These are phyloP conservation scores for Bombus consobrinus DNA, from an alignment of 1,140 invertebrate genomes.

Conservation along the genomic window DNA sequence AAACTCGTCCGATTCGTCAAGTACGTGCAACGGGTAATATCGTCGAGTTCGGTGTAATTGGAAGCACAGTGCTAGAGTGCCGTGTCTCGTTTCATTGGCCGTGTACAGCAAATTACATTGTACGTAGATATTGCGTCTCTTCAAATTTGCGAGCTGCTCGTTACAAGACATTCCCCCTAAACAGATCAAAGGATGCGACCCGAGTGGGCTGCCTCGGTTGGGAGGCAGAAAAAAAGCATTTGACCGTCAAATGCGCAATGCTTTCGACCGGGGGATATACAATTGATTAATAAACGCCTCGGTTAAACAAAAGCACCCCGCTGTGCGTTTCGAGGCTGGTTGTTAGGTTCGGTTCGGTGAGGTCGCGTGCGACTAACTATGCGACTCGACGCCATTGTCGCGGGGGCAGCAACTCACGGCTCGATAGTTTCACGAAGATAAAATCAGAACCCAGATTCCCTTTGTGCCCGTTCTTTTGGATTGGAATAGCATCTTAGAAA, in stretches of 20 bases:
- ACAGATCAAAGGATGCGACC: slow-evolving; percentile 43
- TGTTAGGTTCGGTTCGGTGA: slow-evolving; percentile 22
- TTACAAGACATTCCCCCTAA: slow-evolving; percentile 10
- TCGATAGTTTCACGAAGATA: slow-evolving; percentile 44
- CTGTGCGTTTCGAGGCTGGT: slow-evolving; percentile 38
- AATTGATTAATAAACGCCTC: slow-evolving; percentile 60
- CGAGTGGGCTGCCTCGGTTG: not conserved
- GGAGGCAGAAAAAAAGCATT: slow-evolving; percentile 16
- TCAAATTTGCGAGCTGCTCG: not conserved
- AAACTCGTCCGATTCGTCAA: slow-evolving; percentile 15
- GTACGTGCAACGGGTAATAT: slow-evolving; percentile 1
- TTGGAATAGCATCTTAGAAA: too few species aligned
- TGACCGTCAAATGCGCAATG: slow-evolving; percentile 51
- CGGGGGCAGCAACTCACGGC: slow-evolving; percentile 11
- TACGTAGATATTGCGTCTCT: not conserved
- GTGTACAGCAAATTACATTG: slow-evolving; percentile 19
- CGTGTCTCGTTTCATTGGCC: slow-evolving; percentile 1
- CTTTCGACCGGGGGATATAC: slow-evolving; percentile 12
- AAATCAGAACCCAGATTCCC: slow-evolving; percentile 28
- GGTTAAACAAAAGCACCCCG: slow-evolving; percentile 64
- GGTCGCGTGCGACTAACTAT: slow-evolving; percentile 59
- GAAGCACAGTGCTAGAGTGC: not conserved
- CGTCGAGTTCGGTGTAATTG: slow-evolving; percentile 18
- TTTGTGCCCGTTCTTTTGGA: not conserved
- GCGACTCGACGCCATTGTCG: slow-evolving; percentile 44